phyloP scores from a whole-genome alignment of 2,888 invertebrate species.

The Perizoma flavofasciatum region DNA sequence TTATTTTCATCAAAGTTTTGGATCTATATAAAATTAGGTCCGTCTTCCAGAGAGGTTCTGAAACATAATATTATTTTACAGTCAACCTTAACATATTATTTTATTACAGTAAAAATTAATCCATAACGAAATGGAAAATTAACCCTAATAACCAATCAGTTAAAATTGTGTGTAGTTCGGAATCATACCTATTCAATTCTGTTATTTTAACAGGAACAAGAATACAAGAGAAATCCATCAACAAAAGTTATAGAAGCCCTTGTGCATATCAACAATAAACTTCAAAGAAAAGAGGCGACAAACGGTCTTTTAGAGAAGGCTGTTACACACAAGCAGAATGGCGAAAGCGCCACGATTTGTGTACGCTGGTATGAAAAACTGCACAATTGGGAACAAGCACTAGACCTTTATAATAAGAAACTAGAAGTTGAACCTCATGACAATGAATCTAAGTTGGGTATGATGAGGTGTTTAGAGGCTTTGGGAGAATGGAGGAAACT shows the following conservation, averaged over 20 bases:
- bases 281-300: constrained; percentile 99
- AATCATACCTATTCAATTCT: too few relatives aligned
- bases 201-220: constrained; percentile 87
- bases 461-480: constrained; percentile 98
- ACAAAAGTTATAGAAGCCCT: constrained; percentile 95
- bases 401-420: constrained; percentile 93
- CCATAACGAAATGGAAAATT: too few relatives aligned
- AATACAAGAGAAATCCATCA: constrained; percentile 88
- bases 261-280: constrained; percentile 98
- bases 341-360: constrained; percentile 80
- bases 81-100: too few relatives aligned
- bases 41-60: too few relatives aligned
- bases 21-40: too few relatives aligned
- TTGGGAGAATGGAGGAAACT: constrained; percentile 98
- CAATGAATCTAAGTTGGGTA: constrained; percentile 93
- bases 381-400: constrained; percentile 99
- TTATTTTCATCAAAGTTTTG: too few relatives aligned
- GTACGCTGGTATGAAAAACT: constrained; percentile 99
- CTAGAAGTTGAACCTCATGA: constrained; percentile 87
- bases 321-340: constrained; percentile 88
- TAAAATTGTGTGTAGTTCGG: too few relatives aligned
- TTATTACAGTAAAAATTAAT: too few relatives aligned
- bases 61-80: too few relatives aligned
- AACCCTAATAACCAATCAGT: too few relatives aligned
- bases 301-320: constrained; percentile 96